Conservation (phyloP, 2,888 invertebrate genomes). For the Synanthedon myopaeformis region DNA sequence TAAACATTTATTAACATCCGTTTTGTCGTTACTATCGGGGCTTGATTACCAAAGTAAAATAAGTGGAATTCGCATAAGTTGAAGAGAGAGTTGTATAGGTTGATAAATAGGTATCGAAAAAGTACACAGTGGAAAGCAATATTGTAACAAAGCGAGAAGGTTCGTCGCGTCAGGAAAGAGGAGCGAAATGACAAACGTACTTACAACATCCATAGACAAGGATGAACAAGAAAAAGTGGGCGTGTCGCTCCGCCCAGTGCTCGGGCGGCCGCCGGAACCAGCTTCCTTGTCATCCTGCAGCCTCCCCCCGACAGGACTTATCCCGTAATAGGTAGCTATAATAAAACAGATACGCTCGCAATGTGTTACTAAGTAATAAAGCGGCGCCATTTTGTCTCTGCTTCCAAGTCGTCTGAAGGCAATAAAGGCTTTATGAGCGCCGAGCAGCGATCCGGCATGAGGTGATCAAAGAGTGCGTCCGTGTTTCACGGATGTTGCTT, state of each 20-base stretch:
- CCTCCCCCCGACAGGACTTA: conserved; percentile 42
- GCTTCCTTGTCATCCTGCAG: conserved; percentile 49
- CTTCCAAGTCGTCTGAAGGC: conserved; percentile 46
- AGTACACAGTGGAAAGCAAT: not conserved
- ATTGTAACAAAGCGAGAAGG: not conserved
- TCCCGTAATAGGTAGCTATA: conserved; percentile 62
- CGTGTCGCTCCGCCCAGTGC: conserved; percentile 64
- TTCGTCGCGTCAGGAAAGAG: not conserved
- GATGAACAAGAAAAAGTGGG: conserved; percentile 55
- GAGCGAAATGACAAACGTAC: not conserved
- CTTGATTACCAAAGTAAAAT: too few species aligned
- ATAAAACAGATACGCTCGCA: conserved; percentile 61
- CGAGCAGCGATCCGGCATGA: conserved; percentile 46
- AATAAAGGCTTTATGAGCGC: conserved; percentile 58
- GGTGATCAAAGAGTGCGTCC: conserved; percentile 59
- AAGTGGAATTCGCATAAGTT: too few species aligned
- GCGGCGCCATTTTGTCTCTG: conserved; percentile 65
- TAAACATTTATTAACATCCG: too few species aligned
- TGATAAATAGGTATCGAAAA: too few species aligned
- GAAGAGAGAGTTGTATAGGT: too few species aligned
- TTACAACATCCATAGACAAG: not conserved
- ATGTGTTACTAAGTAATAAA: conserved; percentile 70
- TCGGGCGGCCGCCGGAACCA: conserved; percentile 15
- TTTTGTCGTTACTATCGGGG: too few species aligned
- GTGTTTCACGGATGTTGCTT: conserved; percentile 52